phyloP scores from a whole-genome alignment of 2,888 invertebrate species.

The Bembecia ichneumoniformis region DNA sequence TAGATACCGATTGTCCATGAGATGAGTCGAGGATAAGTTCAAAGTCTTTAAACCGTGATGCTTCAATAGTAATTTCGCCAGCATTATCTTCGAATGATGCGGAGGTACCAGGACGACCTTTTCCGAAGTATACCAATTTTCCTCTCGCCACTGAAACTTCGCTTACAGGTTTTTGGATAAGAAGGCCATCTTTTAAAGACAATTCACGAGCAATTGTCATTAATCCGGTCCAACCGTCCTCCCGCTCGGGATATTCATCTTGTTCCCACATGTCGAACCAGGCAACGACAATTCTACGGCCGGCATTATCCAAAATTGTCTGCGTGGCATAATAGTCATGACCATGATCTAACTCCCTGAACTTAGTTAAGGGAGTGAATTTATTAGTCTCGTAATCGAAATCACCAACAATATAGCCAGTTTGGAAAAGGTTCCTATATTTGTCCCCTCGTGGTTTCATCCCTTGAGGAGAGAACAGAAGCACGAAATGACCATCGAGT shows the following conservation, averaged over 20 bases:
- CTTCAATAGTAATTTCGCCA: slow-evolving; percentile 32
- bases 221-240: slow-evolving; percentile 50
- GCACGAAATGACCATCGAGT: slow-evolving; percentile 37
- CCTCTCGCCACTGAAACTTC: slow-evolving; percentile 23
- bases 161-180: slow-evolving; percentile 38
- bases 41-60: slow-evolving; percentile 19
- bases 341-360: slow-evolving; percentile 45
- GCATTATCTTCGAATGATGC: slow-evolving; percentile 28
- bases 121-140: slow-evolving; percentile 19
- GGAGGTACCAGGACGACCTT: slow-evolving; percentile 12
- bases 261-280: slow-evolving; percentile 63
- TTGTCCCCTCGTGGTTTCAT: slow-evolving; percentile 38
- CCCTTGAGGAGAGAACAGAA: slow-evolving; percentile 61
- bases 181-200: slow-evolving; percentile 22
- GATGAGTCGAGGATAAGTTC: slow-evolving; percentile 29
- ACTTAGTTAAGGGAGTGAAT: slow-evolving; percentile 34
- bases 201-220: slow-evolving; percentile 48
- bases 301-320: slow-evolving; percentile 28
- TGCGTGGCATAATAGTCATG: slow-evolving; percentile 64
- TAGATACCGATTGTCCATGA: slow-evolving; percentile 18
- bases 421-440: slow-evolving; percentile 45
- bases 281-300: slow-evolving; percentile 41
- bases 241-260: slow-evolving; percentile 37
- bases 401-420: slow-evolving; percentile 54
- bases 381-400: slow-evolving; percentile 38